Base-by-base conservation (phyloP, 2,888 invertebrate species). In the Ormia ochracea region DNA sequence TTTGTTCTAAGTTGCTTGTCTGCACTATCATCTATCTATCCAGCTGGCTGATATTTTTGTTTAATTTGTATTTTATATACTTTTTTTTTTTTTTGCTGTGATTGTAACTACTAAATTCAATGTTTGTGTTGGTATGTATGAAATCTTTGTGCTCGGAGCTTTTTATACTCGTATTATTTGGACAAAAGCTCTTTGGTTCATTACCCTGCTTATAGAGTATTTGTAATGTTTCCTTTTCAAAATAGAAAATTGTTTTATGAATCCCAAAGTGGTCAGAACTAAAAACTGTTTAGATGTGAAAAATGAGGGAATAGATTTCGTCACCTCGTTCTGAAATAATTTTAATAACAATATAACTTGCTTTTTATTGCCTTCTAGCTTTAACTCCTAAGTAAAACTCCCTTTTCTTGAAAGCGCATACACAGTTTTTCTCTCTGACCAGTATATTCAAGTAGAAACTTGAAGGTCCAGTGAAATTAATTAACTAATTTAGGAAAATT, bases 141-240 rank as follows among this genome's bases (percentile, higher is more conserved):
- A 38, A 54, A 69, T 38, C 38, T 61, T 61, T 66, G 54, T 54
- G 61, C 36, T 45, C 10, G 41, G 58, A 45, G 28, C 14, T 65
- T 73, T 26, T 31, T 56, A n/a, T n/a, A n/a, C n/a, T n/a, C 36
- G 17, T 31, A 45, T n/a, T 54, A 12, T 56, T 48, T 56, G 38
- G 3, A 33, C 52, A 56, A 69, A 14, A 70, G 70, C 19, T 63
- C 70, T 70, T 38, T 56, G 63, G 69, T 77, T 70, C 63, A 63
- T 77, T 77, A 70, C 56, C 63, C 56, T 70, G 56, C 56, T 58
- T 69, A 77, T 77, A 48, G 69, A 63, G 12, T 17, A 41, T 28
- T 31, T 68, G 52, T 65, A 26, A 9, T 52, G 28, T 31, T 45
- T 58, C 48, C 17, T 2, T 58, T 48, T 14, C 1, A 41, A 74